A percentile compares a stretch with the other conserved stretches of the same genome.
Evolutionary conservation across 2,113 vertebrate genomes (phyloP).

Genomic region (Scomber colias): DNA sequence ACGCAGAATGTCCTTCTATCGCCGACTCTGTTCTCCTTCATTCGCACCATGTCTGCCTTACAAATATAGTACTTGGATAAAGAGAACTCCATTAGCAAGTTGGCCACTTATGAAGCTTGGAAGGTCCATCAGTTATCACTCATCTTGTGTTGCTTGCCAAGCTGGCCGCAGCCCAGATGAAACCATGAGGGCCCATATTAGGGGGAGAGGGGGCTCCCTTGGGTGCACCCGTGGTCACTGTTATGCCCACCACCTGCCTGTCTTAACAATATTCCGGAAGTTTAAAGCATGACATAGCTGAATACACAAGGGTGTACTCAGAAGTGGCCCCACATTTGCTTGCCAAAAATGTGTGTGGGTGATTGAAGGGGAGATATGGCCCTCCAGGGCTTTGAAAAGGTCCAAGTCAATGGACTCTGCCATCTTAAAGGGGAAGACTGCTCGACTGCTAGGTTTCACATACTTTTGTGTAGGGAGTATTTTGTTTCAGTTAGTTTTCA

Average conservation of each 20-base stretch:
- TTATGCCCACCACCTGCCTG: slow-evolving; percentile 81
- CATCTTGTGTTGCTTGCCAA: slow-evolving; percentile 81
- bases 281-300: slow-evolving; percentile 78
- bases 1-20: slow-evolving; percentile 42
- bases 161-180: slow-evolving; percentile 70
- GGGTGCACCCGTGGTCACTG: slow-evolving; percentile 65
- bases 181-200: slow-evolving; percentile 73
- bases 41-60: slow-evolving; percentile 78
- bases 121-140: slow-evolving; percentile 84
- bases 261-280: slow-evolving; percentile 79
- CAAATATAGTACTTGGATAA: slow-evolving; percentile 85
- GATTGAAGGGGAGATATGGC: slow-evolving; percentile 78
- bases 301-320: slow-evolving; percentile 80
- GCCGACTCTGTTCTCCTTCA: slow-evolving; percentile 79
- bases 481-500: slow-evolving; percentile 44
- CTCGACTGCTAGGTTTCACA: slow-evolving; percentile 62
- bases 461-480: slow-evolving; percentile 54
- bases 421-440: slow-evolving; percentile 69
- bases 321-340: slow-evolving; percentile 77
- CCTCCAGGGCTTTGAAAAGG: slow-evolving; percentile 74
- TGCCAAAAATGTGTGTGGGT: slow-evolving; percentile 78
- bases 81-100: slow-evolving; percentile 84
- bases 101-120: slow-evolving; percentile 78
- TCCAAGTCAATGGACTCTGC: slow-evolving; percentile 75
- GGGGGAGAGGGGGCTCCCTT: slow-evolving; percentile 48